Base-by-base conservation (phyloP, 2,888 invertebrate genomes). In the Leptinotarsa haldemani region DNA sequence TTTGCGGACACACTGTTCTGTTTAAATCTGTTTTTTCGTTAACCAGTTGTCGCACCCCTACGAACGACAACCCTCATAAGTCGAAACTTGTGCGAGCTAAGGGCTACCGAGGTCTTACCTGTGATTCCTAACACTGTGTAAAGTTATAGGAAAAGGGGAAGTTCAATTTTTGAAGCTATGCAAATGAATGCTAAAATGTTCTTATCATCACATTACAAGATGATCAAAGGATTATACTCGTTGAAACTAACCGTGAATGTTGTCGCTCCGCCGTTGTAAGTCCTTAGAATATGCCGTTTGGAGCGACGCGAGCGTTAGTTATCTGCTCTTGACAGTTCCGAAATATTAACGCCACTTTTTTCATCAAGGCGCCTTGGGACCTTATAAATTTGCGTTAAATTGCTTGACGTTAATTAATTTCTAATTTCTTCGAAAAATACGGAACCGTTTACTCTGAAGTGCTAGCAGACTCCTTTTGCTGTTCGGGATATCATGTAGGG, bases 341-440 rank as follows among this genome's bases (percentile, higher is more conserved):
- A 73, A 73, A 77, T 78, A 78, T 78, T 76, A 77, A 76, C 68
- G 75, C 69, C 66, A 66, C 68, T 75, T 79, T 75, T 74, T 75
- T 65, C 63, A 40, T 18, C 68, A 69, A 50, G 63, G 71, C 74
- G 71, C 72, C 72, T 74, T 70, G 65, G 67, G 71, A 66, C 73
- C 71, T 75, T 74, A 79, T 79, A 78, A 79, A 79, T 80, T 79
- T 77, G 73, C 74, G 70, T 75, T 77, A 78, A 79, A 79, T 76
- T 79, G 74, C 79, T 69, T 25, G 47, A 74, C 76, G 76, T 71
- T 79, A 80, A 80, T 80, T 80, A 80, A 80, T 78, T 79, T 74
- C 65, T 68, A 70, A 77, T 74, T 69, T 73, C 70, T 52, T 72
- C 74, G 77, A 78, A 80, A 80, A 80, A 79, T 78, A 70, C 68